Percentiles rank a stretch among this genome's conserved stretches.
Conservation (phyloP, 2,888 invertebrate species). For the Idaea straminata region DNA sequence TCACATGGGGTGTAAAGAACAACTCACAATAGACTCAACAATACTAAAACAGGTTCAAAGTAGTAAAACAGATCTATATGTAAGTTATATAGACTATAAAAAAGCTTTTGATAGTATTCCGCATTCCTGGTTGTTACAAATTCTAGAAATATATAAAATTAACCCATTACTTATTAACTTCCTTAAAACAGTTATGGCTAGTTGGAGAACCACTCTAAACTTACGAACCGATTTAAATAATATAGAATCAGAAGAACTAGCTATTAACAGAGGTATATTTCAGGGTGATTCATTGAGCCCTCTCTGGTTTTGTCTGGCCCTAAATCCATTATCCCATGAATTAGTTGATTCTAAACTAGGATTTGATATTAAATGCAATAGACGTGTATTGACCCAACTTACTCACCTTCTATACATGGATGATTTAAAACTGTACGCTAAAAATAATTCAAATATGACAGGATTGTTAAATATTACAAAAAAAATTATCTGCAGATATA, state of each 20-base stretch:
- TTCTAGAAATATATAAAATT: constrained; percentile 19
- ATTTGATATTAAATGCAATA: constrained; percentile 9
- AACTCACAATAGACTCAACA: constrained; percentile 15
- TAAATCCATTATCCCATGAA: constrained; percentile 17
- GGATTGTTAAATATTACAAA: no score
- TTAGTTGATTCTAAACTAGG: not conserved
- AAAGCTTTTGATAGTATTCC: constrained; percentile 13
- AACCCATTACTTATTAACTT: constrained; percentile 14
- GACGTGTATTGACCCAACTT: not conserved
- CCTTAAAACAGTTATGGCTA: constrained; percentile 8
- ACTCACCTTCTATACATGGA: no score
- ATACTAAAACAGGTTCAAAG: constrained; percentile 8
- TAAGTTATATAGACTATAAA: constrained; percentile 8
- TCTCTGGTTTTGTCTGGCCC: constrained; percentile 20
- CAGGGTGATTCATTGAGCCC: constrained; percentile 21
- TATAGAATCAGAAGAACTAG: constrained; percentile 9
- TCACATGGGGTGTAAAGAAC: constrained; percentile 20
- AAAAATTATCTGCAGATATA: no score
- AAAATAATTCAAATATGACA: no score
- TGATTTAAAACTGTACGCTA: no score
- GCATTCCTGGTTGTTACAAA: constrained; percentile 15
- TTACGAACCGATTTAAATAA: not conserved
- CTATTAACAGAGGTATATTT: constrained; percentile 18
- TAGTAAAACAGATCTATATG: not conserved
- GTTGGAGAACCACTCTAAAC: constrained; percentile 13